Base-by-base conservation (phyloP, 2,797 vertebrate species). In the Huso huso region DNA sequence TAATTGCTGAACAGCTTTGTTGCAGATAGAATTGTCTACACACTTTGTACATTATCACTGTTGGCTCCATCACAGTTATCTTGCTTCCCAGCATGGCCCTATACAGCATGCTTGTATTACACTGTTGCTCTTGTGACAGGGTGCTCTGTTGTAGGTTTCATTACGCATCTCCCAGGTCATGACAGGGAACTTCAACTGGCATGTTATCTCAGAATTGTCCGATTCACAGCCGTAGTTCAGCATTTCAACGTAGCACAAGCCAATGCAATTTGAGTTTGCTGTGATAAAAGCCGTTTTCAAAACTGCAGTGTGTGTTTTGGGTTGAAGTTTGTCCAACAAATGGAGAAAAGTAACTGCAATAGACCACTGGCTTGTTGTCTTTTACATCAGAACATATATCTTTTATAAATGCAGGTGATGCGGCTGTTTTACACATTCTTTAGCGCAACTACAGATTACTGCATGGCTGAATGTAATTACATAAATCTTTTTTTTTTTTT, bases 241-340 rank as follows among this genome's bases (percentile, higher is more conserved):
- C 84, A 66, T 87, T 86, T 87, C 83, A 82, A 83, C 82, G 74
- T 79, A 63, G 1, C 82, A 79, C 82, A 88, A 86, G 87, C 86
- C 87, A 90, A 85, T 86, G 86, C 87, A 88, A 87, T 88, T 88
- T 86, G 87, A 86, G 87, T 88, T 89, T 87, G 86, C 79, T 13
- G 80, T 89, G 87, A 87, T 83, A 84, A 82, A 81, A 88, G 86
- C 86, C 85, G 85, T 80, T 86, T 87, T 88, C 86, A 86, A 86
- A 86, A 86, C 86, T 79, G 61, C 79, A 77, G 85, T 87, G 85
- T 82, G 66, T 12, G 77, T 66, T 10, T 48, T 12, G 11, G 51
- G 8, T 50, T 49, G n/a, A 12, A 6, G 37, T 52, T 6, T 37
- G 37, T 37, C 37, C 37, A 37, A 37, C 37, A 37, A 37, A 37